Evolutionary conservation across 2,888 invertebrate species (phyloP).

Genomic region (Dolichomitus sp.): DNA sequence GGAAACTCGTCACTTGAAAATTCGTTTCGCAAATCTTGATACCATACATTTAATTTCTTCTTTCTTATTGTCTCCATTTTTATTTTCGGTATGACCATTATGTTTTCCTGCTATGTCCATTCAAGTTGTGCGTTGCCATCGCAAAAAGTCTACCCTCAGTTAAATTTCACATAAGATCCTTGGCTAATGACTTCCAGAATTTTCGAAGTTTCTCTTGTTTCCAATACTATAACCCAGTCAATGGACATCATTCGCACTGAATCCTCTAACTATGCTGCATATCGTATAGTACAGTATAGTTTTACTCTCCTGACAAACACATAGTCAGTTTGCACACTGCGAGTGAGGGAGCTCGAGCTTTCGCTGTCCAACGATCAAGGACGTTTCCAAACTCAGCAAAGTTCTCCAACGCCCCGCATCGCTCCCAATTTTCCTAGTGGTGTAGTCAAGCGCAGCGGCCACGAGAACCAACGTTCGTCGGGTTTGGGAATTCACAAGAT

Average conservation of each 20-base stretch:
- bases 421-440: conserved; percentile 55
- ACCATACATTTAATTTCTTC: conserved; percentile 60
- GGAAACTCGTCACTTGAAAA: not conserved
- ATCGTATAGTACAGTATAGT: conserved; percentile 38
- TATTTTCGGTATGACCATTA: conserved; percentile 33
- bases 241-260: conserved; percentile 12
- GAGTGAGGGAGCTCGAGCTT: not conserved
- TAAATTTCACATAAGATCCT: conserved; percentile 57
- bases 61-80: conserved; percentile 63
- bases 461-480: conserved; percentile 23
- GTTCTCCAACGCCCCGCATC: conserved; percentile 53
- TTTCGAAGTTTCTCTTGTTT: conserved; percentile 39
- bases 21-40: conserved; percentile 53
- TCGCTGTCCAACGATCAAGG: conserved; percentile 57
- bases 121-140: conserved; percentile 22
- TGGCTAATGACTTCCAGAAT: conserved; percentile 44
- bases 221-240: conserved; percentile 49
- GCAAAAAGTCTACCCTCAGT: conserved; percentile 33
- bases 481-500: conserved; percentile 50
- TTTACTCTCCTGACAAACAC: conserved; percentile 51
- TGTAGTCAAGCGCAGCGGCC: conserved; percentile 36
- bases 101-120: conserved; percentile 19
- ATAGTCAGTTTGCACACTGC: conserved; percentile 24
- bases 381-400: conserved; percentile 60
- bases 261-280: conserved; percentile 19